Percentiles rank a stretch among this genome's conserved stretches.
These are phyloP conservation scores for Cottoperca gobio DNA, from an alignment of 2,797 vertebrate genomes.

Conservation along the genomic window DNA sequence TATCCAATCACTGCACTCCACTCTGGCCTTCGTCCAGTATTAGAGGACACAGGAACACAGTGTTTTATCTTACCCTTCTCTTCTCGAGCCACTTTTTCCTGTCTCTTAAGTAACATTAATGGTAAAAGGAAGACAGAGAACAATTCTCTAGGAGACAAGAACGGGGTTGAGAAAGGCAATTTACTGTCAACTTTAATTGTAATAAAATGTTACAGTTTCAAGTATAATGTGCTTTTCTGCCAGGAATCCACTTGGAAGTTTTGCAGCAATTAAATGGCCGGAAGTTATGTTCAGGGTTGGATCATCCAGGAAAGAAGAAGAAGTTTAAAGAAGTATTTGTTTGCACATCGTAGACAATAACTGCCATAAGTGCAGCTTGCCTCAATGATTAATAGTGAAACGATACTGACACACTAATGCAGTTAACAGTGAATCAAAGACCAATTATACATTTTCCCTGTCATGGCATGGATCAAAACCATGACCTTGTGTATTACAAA, in stretches of 20 bases:
- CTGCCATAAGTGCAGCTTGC: constrained; percentile 7
- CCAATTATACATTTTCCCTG: not conserved
- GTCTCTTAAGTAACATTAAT: constrained; percentile 48
- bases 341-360: constrained; percentile 4
- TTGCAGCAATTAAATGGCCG: constrained; percentile 52
- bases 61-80: constrained; percentile 48
- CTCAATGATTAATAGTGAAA: constrained; percentile 19
- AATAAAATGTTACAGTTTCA: constrained; percentile 48
- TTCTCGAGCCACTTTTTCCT: constrained; percentile 35
- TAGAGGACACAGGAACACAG: constrained; percentile 60
- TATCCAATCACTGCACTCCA: constrained; percentile 69
- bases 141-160: constrained; percentile 31
- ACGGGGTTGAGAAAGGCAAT: constrained; percentile 33
- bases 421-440: constrained; percentile 22
- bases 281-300: constrained; percentile 26
- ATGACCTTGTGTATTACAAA: not conserved
- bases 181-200: constrained; percentile 54
- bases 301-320: not conserved
- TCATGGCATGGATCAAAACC: not conserved
- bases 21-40: constrained; percentile 58
- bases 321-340: constrained; percentile 13
- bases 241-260: constrained; percentile 31
- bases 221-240: constrained; percentile 33
- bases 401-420: constrained; percentile 7
- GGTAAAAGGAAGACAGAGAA: constrained; percentile 10